These are phyloP conservation scores for Drosophila rubida DNA, from an alignment of 2,888 invertebrate genomes.

Conservation along the genomic window DNA sequence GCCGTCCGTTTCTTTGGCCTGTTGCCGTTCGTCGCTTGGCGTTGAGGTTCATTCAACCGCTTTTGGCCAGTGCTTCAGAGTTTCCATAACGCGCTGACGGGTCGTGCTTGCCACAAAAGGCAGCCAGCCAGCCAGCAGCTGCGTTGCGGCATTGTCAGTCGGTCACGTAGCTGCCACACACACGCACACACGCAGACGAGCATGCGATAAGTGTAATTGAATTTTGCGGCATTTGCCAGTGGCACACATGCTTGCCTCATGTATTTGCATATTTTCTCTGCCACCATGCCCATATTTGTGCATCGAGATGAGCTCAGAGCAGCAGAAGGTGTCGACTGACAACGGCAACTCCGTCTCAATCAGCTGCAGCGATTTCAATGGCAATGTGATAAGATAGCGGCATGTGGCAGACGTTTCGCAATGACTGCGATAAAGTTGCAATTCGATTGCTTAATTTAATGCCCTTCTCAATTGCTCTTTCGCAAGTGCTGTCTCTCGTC, in stretches of 20 bases:
- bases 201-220: slow-evolving; percentile 19
- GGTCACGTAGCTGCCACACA: slow-evolving; percentile 42
- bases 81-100: slow-evolving; percentile 3
- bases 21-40: not conserved
- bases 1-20: not conserved
- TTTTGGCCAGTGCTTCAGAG: slow-evolving; percentile 27
- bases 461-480: not conserved
- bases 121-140: not conserved
- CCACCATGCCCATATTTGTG: no score
- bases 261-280: not conserved
- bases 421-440: slow-evolving; percentile 4
- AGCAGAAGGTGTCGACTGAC: not conserved
- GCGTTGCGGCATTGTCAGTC: slow-evolving; percentile 5
- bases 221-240: slow-evolving; percentile 19
- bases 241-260: not conserved
- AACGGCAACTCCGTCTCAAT: not conserved
- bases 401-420: not conserved
- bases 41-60: slow-evolving; percentile 36
- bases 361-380: not conserved
- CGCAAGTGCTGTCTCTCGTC: not conserved
- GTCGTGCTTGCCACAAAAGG: slow-evolving; percentile 25
- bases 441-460: slow-evolving; percentile 5
- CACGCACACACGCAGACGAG: slow-evolving; percentile 9
- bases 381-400: not conserved
- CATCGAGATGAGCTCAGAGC: not conserved